Evolutionary conservation across 2,113 vertebrate genomes (phyloP), one percentile per base, ranked within the genome.

Genomic region (Mirza zaza): DNA sequence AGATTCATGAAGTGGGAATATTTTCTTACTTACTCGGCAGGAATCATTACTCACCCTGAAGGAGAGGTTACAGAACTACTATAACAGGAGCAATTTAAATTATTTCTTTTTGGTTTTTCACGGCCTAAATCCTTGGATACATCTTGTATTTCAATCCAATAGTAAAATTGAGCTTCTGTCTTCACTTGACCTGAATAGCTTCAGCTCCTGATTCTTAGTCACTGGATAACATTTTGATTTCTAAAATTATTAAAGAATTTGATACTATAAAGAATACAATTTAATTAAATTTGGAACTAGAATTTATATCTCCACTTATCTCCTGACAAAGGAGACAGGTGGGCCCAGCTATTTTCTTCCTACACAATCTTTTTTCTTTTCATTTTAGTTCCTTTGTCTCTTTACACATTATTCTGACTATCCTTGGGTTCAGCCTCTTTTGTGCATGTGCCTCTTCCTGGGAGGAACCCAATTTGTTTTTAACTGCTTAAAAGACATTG

Each of bases 1-100:
- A 73, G 45, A 84, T n/a, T 55, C 73, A 91, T 80, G 52, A 63
- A 67, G 80, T 36, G 71, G 23, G 80, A 79, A 27, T 90, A 80
- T 48, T 73, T 73, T 90, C 80, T 76, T 45, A 77, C 21, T 57
- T 59, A 34, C 68, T 80, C 36, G 52, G n/a, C 29, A 55, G 80
- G 20, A 90, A 90, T 45, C 86, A 63, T 85, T 79, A 55, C 34
- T 71, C n/a, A 61, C 23, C 63, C 52, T 90, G 6, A 48, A 83
- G 61, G 48, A 73, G 32, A 52, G 21, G 32, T 52, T 52, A 20
- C 10, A 59, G 34, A 63, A n/a, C 17, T 36, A 45, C 52, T 17
- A 13, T 11, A 63, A 42, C 55, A 61, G 57, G 39, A n/a, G 6
- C 50, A 20, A 15, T 61, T 70, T 77, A 48, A 76, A 34, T 50